These are phyloP conservation scores for Anas platyrhynchos DNA, from an alignment of 2,113 vertebrate species.

Conservation along the genomic window DNA sequence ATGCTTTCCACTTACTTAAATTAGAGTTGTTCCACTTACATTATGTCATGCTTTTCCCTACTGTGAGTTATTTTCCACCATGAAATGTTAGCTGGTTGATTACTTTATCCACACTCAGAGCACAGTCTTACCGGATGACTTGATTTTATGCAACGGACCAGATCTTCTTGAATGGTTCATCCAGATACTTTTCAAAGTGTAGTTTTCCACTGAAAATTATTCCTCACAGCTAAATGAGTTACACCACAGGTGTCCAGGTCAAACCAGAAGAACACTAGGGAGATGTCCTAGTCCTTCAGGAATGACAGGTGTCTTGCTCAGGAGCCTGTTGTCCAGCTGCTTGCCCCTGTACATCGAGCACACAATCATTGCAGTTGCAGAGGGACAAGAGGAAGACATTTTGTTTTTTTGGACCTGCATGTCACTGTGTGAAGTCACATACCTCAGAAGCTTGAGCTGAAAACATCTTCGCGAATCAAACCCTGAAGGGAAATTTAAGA, in stretches of 20 bases:
- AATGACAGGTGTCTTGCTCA: neutral
- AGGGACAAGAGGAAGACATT: neutral
- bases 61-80: neutral
- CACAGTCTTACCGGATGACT: neutral
- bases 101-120: neutral
- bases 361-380: neutral
- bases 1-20: slow-evolving; percentile 18
- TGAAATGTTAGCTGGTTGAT: neutral
- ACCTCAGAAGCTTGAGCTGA: slow-evolving; percentile 6
- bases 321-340: neutral
- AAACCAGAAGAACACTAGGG: neutral
- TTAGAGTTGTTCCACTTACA: neutral
- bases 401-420: neutral
- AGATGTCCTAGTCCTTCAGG: neutral
- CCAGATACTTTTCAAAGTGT: neutral
- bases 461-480: neutral
- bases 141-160: neutral
- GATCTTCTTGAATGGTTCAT: neutral
- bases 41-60: neutral
- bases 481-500: slow-evolving; percentile 10
- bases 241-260: neutral
- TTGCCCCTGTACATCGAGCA: neutral
- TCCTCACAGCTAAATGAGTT: neutral
- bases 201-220: neutral
- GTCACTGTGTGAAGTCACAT: neutral